Conservation (phyloP, 64 coral and sea anemone species). For the Catalaphyllia jardinei region DNA sequence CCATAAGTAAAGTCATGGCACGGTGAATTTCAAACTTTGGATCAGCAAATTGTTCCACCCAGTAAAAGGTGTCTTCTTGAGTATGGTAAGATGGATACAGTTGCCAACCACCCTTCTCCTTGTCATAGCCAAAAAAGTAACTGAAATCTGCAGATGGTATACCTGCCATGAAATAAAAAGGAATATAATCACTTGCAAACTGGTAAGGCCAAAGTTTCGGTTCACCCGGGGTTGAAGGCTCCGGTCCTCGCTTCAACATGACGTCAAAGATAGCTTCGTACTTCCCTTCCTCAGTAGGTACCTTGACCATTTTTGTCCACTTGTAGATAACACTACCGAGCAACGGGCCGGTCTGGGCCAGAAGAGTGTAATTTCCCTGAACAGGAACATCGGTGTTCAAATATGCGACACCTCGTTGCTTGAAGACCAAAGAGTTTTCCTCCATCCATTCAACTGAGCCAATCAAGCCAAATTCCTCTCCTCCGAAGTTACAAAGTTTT, state of each 20-base stretch:
- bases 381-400: slow-evolving; percentile 71
- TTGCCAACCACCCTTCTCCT: not conserved
- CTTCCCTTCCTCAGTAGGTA: slow-evolving; percentile 11
- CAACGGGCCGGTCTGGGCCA: slow-evolving; percentile 37
- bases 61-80: slow-evolving; percentile 60
- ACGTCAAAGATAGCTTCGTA: slow-evolving; percentile 38
- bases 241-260: slow-evolving; percentile 41
- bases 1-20: slow-evolving; percentile 58
- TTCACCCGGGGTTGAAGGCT: not conserved
- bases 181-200: slow-evolving; percentile 34
- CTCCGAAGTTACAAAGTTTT: slow-evolving; percentile 70
- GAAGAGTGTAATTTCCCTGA: slow-evolving; percentile 30
- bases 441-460: slow-evolving; percentile 59
- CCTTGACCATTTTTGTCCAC: slow-evolving; percentile 24
- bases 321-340: slow-evolving; percentile 46
- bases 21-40: slow-evolving; percentile 48
- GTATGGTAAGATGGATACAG: slow-evolving; percentile 66
- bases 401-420: slow-evolving; percentile 47
- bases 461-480: slow-evolving; percentile 54
- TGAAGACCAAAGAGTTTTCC: slow-evolving; percentile 43
- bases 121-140: slow-evolving; percentile 37
- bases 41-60: slow-evolving; percentile 63
- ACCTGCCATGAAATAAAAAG: slow-evolving; percentile 34
- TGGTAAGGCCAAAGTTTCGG: not conserved
- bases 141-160: slow-evolving; percentile 71